Conservation (phyloP, 2,888 invertebrate genomes). For the Trissolcus japonicus region DNA sequence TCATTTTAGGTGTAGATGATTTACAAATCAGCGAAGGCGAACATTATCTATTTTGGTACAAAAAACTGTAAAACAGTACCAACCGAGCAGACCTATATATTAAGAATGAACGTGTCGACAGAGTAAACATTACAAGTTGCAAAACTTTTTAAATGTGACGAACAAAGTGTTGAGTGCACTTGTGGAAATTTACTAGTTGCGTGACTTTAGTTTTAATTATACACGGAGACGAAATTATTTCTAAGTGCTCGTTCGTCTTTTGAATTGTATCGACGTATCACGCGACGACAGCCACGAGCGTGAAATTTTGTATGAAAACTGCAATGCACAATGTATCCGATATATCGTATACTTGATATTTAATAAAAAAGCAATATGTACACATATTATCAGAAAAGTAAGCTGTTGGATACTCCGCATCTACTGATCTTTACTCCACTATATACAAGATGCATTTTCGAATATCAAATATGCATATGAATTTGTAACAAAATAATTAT, state of each 20-base stretch:
- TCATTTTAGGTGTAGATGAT: conserved; percentile 88
- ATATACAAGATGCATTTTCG: too few species aligned
- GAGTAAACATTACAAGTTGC: conserved; percentile 34
- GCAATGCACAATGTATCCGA: conserved; percentile 74
- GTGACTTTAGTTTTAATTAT: conserved; percentile 46
- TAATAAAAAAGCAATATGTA: conserved; percentile 69
- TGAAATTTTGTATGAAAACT: conserved; percentile 74
- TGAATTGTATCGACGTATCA: conserved; percentile 59
- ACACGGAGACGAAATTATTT: conserved; percentile 41
- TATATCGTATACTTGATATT: conserved; percentile 68
- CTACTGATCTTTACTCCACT: conserved; percentile 24
- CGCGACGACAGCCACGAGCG: conserved; percentile 66
- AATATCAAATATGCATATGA: too few species aligned
- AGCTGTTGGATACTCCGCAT: conserved; percentile 23
- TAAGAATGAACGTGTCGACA: conserved; percentile 14
- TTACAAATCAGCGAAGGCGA: conserved; percentile 91
- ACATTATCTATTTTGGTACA: conserved; percentile 94
- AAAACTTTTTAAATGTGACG: conserved; percentile 28
- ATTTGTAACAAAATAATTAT: not conserved
- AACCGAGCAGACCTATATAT: conserved; percentile 26
- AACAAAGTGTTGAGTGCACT: conserved; percentile 40
- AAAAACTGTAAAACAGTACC: conserved; percentile 82
- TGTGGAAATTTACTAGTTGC: conserved; percentile 50
- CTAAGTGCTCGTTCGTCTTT: conserved; percentile 54
- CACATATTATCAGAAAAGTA: conserved; percentile 30